phyloP scores from a whole-genome alignment of 2,888 invertebrate species.

The Pilophorus perplexus region DNA sequence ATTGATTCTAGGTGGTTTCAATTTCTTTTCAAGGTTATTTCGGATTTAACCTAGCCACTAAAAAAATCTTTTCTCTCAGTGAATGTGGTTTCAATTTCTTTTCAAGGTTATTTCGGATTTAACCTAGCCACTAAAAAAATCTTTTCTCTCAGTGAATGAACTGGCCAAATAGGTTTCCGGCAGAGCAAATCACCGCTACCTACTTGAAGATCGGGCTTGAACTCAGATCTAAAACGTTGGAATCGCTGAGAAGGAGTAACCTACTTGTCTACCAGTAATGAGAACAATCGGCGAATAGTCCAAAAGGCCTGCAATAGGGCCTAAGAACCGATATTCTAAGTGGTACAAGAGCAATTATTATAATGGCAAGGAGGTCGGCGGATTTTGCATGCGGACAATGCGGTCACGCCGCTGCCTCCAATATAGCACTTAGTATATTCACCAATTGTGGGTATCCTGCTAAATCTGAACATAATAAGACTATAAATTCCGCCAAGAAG shows the following conservation, averaged over 20 bases:
- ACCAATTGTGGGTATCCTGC: slow-evolving; percentile 35
- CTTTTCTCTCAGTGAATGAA: no score
- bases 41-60: no score
- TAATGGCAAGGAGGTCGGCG: slow-evolving; percentile 23
- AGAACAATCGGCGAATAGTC: slow-evolving; percentile 9
- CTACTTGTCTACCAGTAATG: slow-evolving; percentile 19
- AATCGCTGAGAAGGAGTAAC: slow-evolving; percentile 6
- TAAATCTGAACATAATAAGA: slow-evolving; percentile 39
- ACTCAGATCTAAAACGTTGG: no score
- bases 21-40: no score
- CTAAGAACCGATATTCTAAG: slow-evolving; percentile 28
- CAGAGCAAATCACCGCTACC: no score
- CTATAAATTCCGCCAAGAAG: slow-evolving; percentile 27
- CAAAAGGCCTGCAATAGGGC: slow-evolving; percentile 24
- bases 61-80: no score
- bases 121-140: no score
- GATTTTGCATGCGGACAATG: slow-evolving; percentile 40
- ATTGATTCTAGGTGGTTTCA: no score
- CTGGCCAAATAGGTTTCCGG: no score
- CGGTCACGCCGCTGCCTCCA: slow-evolving; percentile 38
- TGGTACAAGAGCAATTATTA: slow-evolving; percentile 41
- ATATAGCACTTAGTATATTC: slow-evolving; percentile 38
- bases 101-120: no score
- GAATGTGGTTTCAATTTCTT: no score
- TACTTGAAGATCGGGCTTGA: no score